These are phyloP conservation scores for Bembecia ichneumoniformis DNA, from an alignment of 2,888 invertebrate genomes.

Conservation along the genomic window DNA sequence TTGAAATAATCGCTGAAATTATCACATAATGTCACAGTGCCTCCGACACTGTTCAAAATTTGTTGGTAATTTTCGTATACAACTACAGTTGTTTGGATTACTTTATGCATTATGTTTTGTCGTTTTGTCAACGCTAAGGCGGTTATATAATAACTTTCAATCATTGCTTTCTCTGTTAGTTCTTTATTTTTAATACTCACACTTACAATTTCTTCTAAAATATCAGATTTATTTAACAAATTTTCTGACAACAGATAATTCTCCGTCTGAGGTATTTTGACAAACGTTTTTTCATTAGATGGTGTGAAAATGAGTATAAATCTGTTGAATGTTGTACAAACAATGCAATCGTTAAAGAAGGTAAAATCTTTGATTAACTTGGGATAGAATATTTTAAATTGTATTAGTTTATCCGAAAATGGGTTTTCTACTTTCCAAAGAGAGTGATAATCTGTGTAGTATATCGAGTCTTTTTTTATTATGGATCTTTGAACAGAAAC, in stretches of 20 bases:
- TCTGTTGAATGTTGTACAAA: constrained; percentile 8
- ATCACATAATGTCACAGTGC: constrained; percentile 32
- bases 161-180: constrained; percentile 12
- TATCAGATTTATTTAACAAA: neutral
- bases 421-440: constrained; percentile 46
- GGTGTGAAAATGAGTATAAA: constrained; percentile 36
- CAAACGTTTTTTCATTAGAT: constrained; percentile 26
- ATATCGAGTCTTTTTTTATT: constrained; percentile 21
- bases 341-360: too few relatives aligned
- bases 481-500: constrained; percentile 35
- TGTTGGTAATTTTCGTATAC: constrained; percentile 45
- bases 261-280: constrained; percentile 16
- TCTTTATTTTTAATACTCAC: too few relatives aligned
- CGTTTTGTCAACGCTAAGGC: constrained; percentile 45
- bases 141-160: constrained; percentile 40
- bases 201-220: too few relatives aligned
- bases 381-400: constrained; percentile 33
- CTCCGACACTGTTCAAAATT: constrained; percentile 20
- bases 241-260: constrained; percentile 22
- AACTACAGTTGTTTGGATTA: constrained; percentile 25
- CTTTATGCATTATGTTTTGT: constrained; percentile 38
- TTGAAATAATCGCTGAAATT: constrained; percentile 35
- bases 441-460: constrained; percentile 46
- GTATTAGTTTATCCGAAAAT: constrained; percentile 21
- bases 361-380: constrained; percentile 42